Evolutionary conservation across 64 coral and sea anemone genomes (phyloP), one percentile per base, ranked within the genome.

Genomic region (Dendrophyllia cribrosa): DNA sequence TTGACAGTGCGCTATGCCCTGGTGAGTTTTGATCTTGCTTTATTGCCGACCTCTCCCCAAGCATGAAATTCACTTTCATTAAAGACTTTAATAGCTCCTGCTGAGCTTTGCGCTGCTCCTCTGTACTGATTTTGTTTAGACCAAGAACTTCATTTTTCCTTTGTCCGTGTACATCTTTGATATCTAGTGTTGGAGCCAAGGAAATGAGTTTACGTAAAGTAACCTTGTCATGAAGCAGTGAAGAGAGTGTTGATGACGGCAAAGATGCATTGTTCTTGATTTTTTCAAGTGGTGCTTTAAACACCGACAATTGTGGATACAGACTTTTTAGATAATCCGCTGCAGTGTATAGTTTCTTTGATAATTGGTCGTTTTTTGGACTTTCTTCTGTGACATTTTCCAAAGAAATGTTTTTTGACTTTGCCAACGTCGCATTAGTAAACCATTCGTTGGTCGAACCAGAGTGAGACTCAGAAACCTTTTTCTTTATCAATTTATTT

Each of bases 271-370:
- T 84, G 43, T 15, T 2, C 1, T 14, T 43, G 72, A 50, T 6
- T 48, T 75, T 75, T 84, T 46, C 62, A 51, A 84, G 45, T 9
- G 80, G 60, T 51, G 80, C 80, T 68, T 84, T 84, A 44, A 84
- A 84, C 60, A 68, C 44, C 2, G 80, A 84, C 50, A 84, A 9
- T 9, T 84, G 60, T 20, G 80, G 80, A 67, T 84, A 84, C 49
- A 84, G 80, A 50, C 5, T 84, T 84, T 84, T 34, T 9, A 84
- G 46, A 68, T 84, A 84, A 23, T 84, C 80, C 9, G 80, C 80
- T 23, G 80, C 80, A 10, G 60, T 84, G 21, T 67, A 67, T 4
- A 17, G 43, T 84, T 84, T 84, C 44, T 23, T 9, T 83, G 79
- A 20, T 50, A 46, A 75, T 9, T n/a, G 55, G 25, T 34, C 12